Base-by-base conservation (phyloP, 2,113 vertebrate species). In the Genyomyrus donnyi region DNA sequence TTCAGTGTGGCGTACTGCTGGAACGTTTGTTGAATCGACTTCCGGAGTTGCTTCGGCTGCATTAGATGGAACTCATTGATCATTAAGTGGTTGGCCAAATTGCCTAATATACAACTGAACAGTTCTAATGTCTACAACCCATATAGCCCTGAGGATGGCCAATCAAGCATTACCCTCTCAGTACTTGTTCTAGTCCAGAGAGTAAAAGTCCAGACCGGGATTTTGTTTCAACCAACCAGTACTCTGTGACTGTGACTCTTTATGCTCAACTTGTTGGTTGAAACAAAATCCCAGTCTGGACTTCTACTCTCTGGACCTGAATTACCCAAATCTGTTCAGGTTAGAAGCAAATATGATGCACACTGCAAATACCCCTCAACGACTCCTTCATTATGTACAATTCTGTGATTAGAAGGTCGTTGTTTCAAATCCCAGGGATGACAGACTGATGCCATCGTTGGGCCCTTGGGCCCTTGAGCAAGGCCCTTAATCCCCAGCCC, bases 21-120 rank as follows among this genome's bases (percentile, higher is more conserved):
- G 94, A 99, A 99, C 0, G 97, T 98, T 94, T 99, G 98, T 93
- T 99, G 98, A 94, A 99, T 98, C 96, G 98, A 95, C 95, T 98
- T 99, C 89, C 98, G 96, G 17, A 99, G 95, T 66, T 96, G 97
- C 92, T 91, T 97, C 11, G 97, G 91, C 98, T 99, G 92, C 0
- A 8, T 39, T 8, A 21, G 74, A 31, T 3, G 24, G 8, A 45
- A 85, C 7, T 49, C 83, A 85, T 49, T 85, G 10, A n/a, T n/a
- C 45, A 42, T 80, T 80, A 85, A 49, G 1, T 45, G 8, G 5
- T 45, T 85, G 45, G 35, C 24, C 83, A 48, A 13, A 48, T 24
- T 42, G 0, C n/a, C n/a, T 31, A 70, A 49, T 42, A n/a, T 5
- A 27, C 19, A 24, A 8, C n/a, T 49, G 24, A 50, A 86, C 84